These are phyloP conservation scores for Poicephalus meyeri DNA, from an alignment of 2,113 vertebrate genomes.

Conservation along the genomic window DNA sequence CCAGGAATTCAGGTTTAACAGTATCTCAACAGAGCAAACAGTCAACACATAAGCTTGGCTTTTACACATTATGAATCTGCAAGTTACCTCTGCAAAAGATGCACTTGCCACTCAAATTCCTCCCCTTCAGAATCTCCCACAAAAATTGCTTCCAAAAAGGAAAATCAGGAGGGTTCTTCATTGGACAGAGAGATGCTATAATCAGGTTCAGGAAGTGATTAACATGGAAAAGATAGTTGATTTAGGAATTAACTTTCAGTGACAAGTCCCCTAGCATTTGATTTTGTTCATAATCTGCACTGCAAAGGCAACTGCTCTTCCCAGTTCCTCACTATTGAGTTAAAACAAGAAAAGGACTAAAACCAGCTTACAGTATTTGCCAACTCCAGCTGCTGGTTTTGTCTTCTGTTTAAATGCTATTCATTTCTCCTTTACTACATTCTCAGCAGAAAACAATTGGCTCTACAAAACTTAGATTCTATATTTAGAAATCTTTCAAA, in stretches of 20 bases:
- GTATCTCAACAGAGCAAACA: neutral
- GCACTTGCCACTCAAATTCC: neutral
- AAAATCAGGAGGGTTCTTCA: neutral
- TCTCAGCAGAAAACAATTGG: neutral
- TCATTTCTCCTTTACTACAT: neutral
- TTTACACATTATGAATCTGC: neutral
- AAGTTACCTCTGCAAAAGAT: neutral
- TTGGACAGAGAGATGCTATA: neutral
- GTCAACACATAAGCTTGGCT: neutral
- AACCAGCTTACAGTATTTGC: slow-evolving; percentile 1
- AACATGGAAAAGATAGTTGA: neutral
- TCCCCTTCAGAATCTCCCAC: neutral
- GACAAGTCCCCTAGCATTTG: neutral
- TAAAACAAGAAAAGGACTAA: slow-evolving; percentile 26
- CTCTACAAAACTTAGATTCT: neutral
- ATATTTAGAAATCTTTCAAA: slow-evolving; percentile 17
- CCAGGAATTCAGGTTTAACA: neutral
- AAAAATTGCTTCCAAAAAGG: neutral
- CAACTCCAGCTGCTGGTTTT: neutral
- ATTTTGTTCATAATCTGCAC: neutral
- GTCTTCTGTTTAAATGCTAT: slow-evolving; percentile 4
- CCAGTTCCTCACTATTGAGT: neutral
- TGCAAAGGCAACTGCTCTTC: neutral
- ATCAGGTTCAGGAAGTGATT: neutral
- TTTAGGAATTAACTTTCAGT: neutral